Percentiles rank a stretch among this genome's conserved stretches.
Conservation (phyloP, 2,113 vertebrate species). For the Spea multiplicata region DNA sequence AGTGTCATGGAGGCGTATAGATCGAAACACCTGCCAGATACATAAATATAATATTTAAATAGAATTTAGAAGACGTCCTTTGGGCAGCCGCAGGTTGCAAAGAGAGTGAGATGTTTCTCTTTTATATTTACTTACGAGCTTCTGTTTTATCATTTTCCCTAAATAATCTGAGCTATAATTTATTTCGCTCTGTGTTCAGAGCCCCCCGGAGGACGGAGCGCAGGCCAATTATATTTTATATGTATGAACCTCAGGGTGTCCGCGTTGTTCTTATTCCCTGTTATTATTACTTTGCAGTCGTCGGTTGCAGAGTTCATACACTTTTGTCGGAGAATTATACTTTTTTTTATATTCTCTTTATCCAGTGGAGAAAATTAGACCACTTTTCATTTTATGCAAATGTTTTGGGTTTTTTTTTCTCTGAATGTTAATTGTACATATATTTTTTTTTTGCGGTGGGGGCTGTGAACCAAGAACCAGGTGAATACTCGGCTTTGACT, state of each 20-base stretch:
- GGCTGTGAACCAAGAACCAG: background rate
- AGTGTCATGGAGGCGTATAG: too few species aligned
- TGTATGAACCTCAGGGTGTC: slow-evolving; percentile 41
- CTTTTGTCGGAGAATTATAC: background rate
- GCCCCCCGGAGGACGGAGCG: slow-evolving; percentile 25
- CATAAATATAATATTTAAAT: slow-evolving; percentile 20
- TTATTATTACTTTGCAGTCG: slow-evolving; percentile 33
- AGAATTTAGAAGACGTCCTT: background rate
- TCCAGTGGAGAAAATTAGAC: slow-evolving; percentile 5
- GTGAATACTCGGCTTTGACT: background rate
- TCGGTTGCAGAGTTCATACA: slow-evolving; percentile 2
- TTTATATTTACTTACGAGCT: slow-evolving; percentile 42
- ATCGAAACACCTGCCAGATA: too few species aligned
- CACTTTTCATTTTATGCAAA: background rate
- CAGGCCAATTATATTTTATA: slow-evolving; percentile 43
- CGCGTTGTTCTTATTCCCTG: slow-evolving; percentile 25
- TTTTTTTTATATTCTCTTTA: slow-evolving; percentile 1
- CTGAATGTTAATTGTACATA: background rate
- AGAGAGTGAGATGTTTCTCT: slow-evolving; percentile 13
- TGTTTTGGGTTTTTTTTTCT: background rate
- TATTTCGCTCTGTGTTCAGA: slow-evolving; percentile 40
- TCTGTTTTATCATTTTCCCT: slow-evolving; percentile 42
- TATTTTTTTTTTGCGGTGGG: background rate
- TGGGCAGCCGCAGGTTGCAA: slow-evolving; percentile 16
- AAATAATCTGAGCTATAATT: slow-evolving; percentile 42